Evolutionary conservation across 2,888 invertebrate genomes (phyloP).

Genomic region (Danaus chrysippus): DNA sequence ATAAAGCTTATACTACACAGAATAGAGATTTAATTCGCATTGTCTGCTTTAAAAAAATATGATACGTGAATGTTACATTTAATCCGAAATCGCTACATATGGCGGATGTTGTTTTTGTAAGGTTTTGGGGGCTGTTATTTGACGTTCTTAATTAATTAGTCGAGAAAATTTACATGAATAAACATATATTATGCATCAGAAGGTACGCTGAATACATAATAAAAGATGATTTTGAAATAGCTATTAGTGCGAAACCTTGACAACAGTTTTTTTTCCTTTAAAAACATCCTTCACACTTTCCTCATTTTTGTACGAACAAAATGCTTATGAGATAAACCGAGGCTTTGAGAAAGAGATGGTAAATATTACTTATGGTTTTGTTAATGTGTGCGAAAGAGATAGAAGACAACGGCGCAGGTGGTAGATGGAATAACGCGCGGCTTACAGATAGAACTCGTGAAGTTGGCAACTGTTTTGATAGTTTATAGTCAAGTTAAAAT

Average conservation of each 20-base stretch:
- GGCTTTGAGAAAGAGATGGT: conserved; percentile 7
- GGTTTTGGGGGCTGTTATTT: conserved; percentile 35
- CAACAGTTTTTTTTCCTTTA: conserved; percentile 8
- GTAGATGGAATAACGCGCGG: conserved; percentile 14
- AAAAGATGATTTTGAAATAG: neutral
- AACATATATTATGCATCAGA: neutral
- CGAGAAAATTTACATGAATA: conserved; percentile 1
- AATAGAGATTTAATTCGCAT: conserved; percentile 1
- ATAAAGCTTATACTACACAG: neutral
- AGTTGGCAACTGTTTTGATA: conserved; percentile 13
- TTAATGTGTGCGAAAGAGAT: conserved; percentile 12
- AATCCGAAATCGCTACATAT: conserved; percentile 47
- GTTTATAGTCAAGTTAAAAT: conserved; percentile 7
- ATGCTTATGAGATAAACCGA: conserved; percentile 11
- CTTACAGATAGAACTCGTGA: conserved; percentile 17
- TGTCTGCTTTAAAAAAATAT: neutral
- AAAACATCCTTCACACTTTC: conserved; percentile 17
- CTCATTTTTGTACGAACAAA: conserved; percentile 9
- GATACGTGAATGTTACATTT: conserved; percentile 32
- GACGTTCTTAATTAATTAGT: conserved; percentile 11
- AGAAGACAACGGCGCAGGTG: conserved; percentile 19
- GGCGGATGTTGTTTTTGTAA: conserved; percentile 56
- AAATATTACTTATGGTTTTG: neutral
- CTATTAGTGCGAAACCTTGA: conserved; percentile 1
- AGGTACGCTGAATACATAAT: neutral